Conservation (phyloP, 2,797 vertebrate genomes). For the Tiaroga cobitis region DNA sequence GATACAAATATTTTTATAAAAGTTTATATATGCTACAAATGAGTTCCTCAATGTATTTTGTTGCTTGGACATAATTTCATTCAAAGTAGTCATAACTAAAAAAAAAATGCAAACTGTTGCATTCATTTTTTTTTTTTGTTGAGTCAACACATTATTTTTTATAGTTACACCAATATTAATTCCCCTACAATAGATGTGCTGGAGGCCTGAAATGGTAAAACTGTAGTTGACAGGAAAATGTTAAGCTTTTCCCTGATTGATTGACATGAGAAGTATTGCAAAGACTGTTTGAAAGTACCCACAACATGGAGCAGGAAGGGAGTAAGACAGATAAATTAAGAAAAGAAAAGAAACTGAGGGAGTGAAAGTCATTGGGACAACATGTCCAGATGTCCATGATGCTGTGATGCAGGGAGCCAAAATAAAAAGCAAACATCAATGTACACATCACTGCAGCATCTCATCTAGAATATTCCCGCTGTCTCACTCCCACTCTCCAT, state of each 20-base stretch:
- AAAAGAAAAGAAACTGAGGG: conserved; percentile 40
- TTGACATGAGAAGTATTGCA: no score
- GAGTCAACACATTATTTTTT: not conserved
- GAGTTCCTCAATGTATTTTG: no score
- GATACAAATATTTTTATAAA: no score
- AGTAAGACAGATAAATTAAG: conserved; percentile 37
- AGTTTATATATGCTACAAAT: no score
- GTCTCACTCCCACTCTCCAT: conserved; percentile 46
- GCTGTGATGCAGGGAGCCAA: conserved; percentile 64
- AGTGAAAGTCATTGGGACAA: conserved; percentile 63
- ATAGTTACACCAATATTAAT: not conserved
- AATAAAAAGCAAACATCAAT: conserved; percentile 66
- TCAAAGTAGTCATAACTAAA: no score
- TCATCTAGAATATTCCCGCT: conserved; percentile 18
- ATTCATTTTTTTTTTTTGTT: no score
- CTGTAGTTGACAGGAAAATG: no score
- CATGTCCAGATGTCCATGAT: conserved; percentile 69
- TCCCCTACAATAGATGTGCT: no score
- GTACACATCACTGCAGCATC: conserved; percentile 62
- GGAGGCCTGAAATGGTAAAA: no score
- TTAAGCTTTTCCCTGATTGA: no score
- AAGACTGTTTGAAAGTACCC: not conserved
- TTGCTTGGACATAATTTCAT: no score
- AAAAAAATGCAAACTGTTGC: no score
- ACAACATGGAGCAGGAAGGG: conserved; percentile 64